Percentiles rank a stretch among this genome's conserved stretches.
These are phyloP conservation scores for Strigops habroptila DNA, from an alignment of 2,113 vertebrate genomes.

Conservation along the genomic window DNA sequence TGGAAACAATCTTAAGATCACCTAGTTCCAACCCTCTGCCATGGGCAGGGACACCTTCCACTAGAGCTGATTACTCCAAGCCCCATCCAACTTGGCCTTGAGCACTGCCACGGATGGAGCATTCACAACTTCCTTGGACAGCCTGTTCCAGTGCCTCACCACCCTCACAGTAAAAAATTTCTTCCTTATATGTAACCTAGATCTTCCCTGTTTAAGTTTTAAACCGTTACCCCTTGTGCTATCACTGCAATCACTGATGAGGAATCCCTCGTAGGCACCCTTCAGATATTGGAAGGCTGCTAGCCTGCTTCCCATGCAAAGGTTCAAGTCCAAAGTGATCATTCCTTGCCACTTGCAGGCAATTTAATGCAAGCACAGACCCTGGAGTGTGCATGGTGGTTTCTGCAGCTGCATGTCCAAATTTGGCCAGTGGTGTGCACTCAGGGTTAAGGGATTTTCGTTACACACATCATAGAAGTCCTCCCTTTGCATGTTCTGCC, in stretches of 20 bases:
- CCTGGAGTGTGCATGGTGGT: fast-evolving
- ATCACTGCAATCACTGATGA: background rate
- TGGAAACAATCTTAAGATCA: background rate
- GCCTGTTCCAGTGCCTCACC: background rate
- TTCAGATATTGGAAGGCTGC: background rate
- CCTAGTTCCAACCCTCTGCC: background rate
- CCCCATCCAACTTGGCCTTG: background rate
- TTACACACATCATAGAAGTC: fast-evolving
- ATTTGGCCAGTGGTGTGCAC: fast-evolving
- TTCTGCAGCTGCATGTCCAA: fast-evolving
- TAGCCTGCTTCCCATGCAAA: background rate
- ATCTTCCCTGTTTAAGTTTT: background rate
- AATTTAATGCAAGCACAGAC: background rate
- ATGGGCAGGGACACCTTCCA: background rate
- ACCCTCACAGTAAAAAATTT: background rate
- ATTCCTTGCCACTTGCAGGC: background rate
- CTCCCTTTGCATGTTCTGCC: background rate
- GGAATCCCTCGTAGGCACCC: background rate
- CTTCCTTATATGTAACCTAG: background rate
- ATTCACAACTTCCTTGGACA: background rate
- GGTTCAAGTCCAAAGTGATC: background rate
- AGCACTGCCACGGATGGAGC: background rate
- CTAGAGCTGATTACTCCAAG: background rate
- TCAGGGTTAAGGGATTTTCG: too few species aligned
- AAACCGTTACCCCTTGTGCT: background rate